Base-by-base conservation (phyloP, 1,140 invertebrate species). In the Rhizoglyphus robini region DNA sequence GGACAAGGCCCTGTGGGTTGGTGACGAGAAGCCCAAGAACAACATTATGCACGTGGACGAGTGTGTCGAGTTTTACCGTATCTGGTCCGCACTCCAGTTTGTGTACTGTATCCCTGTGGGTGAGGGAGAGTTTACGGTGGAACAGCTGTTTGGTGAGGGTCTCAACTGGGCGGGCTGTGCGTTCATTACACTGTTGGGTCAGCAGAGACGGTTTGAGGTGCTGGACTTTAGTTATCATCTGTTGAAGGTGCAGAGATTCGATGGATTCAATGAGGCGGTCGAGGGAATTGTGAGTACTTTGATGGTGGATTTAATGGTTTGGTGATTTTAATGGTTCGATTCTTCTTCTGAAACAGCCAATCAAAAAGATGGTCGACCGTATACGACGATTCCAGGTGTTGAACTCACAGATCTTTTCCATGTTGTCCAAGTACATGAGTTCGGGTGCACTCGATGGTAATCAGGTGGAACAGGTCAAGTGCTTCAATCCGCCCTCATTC, bases 151-250 rank as follows among this genome's bases (percentile, higher is more conserved):
- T 79, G 96, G 96, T 18, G 96, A 99, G 79, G 95, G 96, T 15
- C 80, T 99, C 0, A 93, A 99, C 77, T 99, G 96, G 96, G 95
- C 95, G 31, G 96, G 94, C 0, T 97, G 94, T 77, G 86, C 91
- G n/a, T 91, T 99, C 81, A 93, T 99, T 65, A 86, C 92, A n/a
- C 79, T 99, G 23, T 79, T 99, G 47, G 90, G 90, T 0, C 96
- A 99, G 74, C 93, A 99, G 78, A 79, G 91, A 67, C 79, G 95
- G 62, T 99, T 99, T 78, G 96, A 99, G 75, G 92, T 94, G 13
- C 81, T 99, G 30, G 96, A 99, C 78, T 98, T 99, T 79, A 96
- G 92, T 77, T 99, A 99, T 79, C 96, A 99, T 74, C 91, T 99
- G 72, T 81, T 98, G 29, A 79, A 91, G 70, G 92, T 99, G 0